Percentiles rank a stretch among this genome's conserved stretches.
These are phyloP conservation scores for Trichonephila clavipes DNA, from an alignment of 1,140 invertebrate genomes.

Conservation along the genomic window DNA sequence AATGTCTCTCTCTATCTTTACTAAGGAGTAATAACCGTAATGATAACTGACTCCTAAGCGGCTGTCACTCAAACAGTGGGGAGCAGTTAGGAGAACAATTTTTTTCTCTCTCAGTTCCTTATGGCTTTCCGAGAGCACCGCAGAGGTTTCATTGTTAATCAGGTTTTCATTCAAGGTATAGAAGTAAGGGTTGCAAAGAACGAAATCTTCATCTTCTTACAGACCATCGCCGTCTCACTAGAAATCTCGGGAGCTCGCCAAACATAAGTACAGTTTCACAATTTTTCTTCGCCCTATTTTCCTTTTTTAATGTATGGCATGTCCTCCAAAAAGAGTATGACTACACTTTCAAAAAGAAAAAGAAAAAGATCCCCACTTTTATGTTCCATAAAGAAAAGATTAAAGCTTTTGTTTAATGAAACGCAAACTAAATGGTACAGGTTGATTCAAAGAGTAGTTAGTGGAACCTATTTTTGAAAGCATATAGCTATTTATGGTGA, in stretches of 20 bases:
- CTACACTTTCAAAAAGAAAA: too few relatives aligned
- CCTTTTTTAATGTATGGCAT: too few relatives aligned
- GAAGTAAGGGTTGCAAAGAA: constrained; percentile 6
- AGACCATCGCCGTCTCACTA: not conserved
- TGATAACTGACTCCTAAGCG: constrained; percentile 57
- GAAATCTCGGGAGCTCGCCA: not conserved
- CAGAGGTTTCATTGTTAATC: constrained; percentile 63
- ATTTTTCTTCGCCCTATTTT: too few relatives aligned
- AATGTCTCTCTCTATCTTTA: constrained; percentile 25
- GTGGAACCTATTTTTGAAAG: too few relatives aligned
- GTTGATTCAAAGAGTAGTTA: too few relatives aligned
- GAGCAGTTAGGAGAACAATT: constrained; percentile 20
- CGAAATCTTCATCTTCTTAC: not conserved
- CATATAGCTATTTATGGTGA: too few relatives aligned
- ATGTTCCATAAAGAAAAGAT: too few relatives aligned
- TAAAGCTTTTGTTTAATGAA: too few relatives aligned
- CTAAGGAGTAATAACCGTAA: constrained; percentile 64
- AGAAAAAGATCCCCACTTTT: too few relatives aligned
- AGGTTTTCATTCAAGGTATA: constrained; percentile 58
- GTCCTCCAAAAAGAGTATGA: too few relatives aligned
- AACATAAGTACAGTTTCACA: not conserved
- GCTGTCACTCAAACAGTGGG: constrained; percentile 55
- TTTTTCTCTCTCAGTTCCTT: constrained; percentile 27
- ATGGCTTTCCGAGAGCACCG: constrained; percentile 1
- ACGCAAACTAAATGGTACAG: too few relatives aligned